Evolutionary conservation across 2,888 invertebrate genomes (phyloP).

Genomic region (Anticlea derivata): DNA sequence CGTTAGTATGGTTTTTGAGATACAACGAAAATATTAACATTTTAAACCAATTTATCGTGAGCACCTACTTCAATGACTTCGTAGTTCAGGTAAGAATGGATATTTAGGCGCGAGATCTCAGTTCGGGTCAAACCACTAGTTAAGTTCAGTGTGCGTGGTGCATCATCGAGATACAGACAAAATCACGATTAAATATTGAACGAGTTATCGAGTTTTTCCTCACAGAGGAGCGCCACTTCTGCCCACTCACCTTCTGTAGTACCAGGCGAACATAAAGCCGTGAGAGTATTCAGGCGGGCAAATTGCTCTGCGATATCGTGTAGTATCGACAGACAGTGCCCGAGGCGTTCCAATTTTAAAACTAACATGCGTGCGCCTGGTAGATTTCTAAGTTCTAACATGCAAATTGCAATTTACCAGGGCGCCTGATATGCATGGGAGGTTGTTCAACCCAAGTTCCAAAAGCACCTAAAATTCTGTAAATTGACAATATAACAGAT

Average conservation of each 20-base stretch:
- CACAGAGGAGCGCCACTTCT: slow-evolving; percentile 21
- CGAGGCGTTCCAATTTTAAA: not conserved
- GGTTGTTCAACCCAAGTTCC: not conserved
- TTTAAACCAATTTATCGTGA: too few species aligned
- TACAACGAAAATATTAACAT: too few species aligned
- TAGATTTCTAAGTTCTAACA: slow-evolving; percentile 31
- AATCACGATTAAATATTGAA: too few species aligned
- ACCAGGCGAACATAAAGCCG: slow-evolving; percentile 23
- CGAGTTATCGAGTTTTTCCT: slow-evolving; percentile 7
- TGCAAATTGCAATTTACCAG: slow-evolving; percentile 28
- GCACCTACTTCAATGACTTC: too few species aligned
- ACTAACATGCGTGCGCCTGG: slow-evolving; percentile 24
- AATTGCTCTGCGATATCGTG: not conserved
- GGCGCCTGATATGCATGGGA: slow-evolving; percentile 18
- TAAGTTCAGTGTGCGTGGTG: too few species aligned
- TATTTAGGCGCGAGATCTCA: too few species aligned
- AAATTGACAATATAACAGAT: too few species aligned
- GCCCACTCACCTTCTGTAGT: slow-evolving; percentile 16
- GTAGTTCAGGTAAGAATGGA: too few species aligned
- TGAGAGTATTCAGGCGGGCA: not conserved
- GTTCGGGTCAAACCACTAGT: too few species aligned
- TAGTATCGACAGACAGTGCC: not conserved
- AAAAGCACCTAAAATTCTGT: too few species aligned
- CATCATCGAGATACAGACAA: too few species aligned
- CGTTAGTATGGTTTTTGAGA: too few species aligned